These are phyloP conservation scores for Craniophora ligustri DNA, from an alignment of 2,888 invertebrate species.

Conservation along the genomic window DNA sequence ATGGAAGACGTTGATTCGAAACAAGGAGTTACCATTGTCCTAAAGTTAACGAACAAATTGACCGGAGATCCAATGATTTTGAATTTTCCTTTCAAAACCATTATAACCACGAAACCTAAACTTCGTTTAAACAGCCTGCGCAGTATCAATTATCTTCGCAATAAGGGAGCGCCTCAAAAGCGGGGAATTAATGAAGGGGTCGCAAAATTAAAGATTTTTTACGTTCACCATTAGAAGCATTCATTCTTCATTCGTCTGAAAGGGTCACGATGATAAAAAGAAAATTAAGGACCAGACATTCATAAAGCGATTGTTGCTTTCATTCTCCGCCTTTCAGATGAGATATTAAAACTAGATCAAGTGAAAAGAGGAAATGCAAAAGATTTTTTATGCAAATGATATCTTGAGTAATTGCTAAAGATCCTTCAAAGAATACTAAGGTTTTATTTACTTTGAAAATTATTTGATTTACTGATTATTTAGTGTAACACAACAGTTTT, in stretches of 20 bases:
- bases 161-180: slow-evolving; percentile 52
- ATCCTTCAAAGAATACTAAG: slow-evolving; percentile 33
- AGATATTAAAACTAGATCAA: slow-evolving; percentile 69
- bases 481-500: too few relatives aligned
- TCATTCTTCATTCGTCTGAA: slow-evolving; percentile 63
- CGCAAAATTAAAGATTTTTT: slow-evolving; percentile 61
- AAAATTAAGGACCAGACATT: slow-evolving; percentile 69
- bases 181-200: slow-evolving; percentile 61
- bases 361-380: slow-evolving; percentile 52
- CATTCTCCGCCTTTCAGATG: slow-evolving; percentile 45
- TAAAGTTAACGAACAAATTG: slow-evolving; percentile 14
- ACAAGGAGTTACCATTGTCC: background rate
- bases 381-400: slow-evolving; percentile 61
- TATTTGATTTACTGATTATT: too few relatives aligned
- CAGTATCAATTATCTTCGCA: slow-evolving; percentile 61
- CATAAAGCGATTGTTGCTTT: slow-evolving; percentile 68
- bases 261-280: slow-evolving; percentile 68
- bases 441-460: slow-evolving; percentile 41
- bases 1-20: too few relatives aligned
- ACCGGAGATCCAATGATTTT: slow-evolving; percentile 8
- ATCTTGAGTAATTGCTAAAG: slow-evolving; percentile 48
- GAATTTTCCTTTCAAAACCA: slow-evolving; percentile 25
- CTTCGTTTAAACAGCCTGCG: slow-evolving; percentile 41
- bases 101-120: slow-evolving; percentile 29
- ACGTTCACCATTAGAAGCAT: slow-evolving; percentile 50